phyloP scores from a whole-genome alignment of 1,140 invertebrate species.

The Cydia pomonella region DNA sequence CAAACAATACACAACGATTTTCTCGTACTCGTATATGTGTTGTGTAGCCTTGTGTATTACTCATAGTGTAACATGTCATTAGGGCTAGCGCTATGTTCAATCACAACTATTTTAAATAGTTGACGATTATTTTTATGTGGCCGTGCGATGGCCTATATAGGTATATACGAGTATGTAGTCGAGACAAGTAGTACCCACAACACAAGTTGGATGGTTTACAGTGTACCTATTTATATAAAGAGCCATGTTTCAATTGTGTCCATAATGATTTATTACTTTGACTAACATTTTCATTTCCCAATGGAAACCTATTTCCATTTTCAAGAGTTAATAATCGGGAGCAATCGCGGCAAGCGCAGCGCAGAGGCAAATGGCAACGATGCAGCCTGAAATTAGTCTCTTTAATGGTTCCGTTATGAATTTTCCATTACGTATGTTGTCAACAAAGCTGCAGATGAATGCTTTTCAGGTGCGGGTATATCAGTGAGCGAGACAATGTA shows the following conservation, averaged over 20 bases:
- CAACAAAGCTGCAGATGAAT: constrained; percentile 28
- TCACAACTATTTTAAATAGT: too few relatives aligned
- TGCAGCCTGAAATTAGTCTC: constrained; percentile 20
- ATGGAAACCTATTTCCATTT: constrained; percentile 6
- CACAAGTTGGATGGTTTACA: background rate
- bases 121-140: too few relatives aligned
- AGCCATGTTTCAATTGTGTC: background rate
- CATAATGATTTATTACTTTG: background rate
- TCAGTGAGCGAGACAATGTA: background rate
- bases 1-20: too few relatives aligned
- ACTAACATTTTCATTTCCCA: background rate
- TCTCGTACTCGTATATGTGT: too few relatives aligned
- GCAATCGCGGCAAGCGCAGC: constrained; percentile 1
- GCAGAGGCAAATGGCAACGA: constrained; percentile 9
- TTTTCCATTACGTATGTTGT: constrained; percentile 9
- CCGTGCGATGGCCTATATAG: too few relatives aligned
- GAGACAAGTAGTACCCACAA: too few relatives aligned
- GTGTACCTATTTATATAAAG: background rate
- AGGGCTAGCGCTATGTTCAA: too few relatives aligned
- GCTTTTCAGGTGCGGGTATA: background rate
- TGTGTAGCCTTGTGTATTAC: too few relatives aligned
- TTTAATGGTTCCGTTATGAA: constrained; percentile 30
- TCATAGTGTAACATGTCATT: too few relatives aligned
- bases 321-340: constrained; percentile 14
- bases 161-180: too few relatives aligned